Base-by-base conservation (phyloP, 2,113 vertebrate species). In the Serinus canaria region DNA sequence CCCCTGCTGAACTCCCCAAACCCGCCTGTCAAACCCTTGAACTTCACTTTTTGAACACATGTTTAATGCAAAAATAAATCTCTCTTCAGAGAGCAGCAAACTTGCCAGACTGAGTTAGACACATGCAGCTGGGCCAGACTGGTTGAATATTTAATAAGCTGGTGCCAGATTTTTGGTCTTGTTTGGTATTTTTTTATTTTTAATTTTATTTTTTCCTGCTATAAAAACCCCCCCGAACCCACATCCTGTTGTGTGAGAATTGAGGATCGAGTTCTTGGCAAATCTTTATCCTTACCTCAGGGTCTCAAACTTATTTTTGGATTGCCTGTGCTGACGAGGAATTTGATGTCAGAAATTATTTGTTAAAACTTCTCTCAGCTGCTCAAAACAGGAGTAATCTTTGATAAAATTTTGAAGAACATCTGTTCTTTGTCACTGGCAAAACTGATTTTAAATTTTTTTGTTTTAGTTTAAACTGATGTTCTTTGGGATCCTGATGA, bases 151-250 rank as follows among this genome's bases (percentile, higher is more conserved):
- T 91, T 89, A 39, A 30, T 67, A 13, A 52, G 12, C 6, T 78
- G 69, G 44, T 3, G 5, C 7, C 46, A 41, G 35, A 33, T 8
- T 81, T 90, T 52, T 69, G 13, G 10, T 35, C 22, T 56, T 55
- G 15, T 4, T 67, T 28, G 4, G 10, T 43, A 12, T 14, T 15
- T 24, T 24, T 30, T 37, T 58, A 4, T 21, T 62, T 31, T n/a
- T 13, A 17, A 9, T 62, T 74, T 59, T 50, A 15, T 46, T 53
- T 46, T 41, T 74, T 23, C 13, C 12, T 83, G 68, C 55, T 85
- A 15, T 46, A 64, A 63, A 50, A 21, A 22, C 1, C 0, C 0
- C 4, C 8, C 14, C 13, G 30, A 15, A 0, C 10, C 3, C 3
- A 4, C n/a, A 16, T 9, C 5, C 6, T 3, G 3, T 8, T 66